Conservation (phyloP, 1,140 invertebrate species). For the Drosophila pectinifera region DNA sequence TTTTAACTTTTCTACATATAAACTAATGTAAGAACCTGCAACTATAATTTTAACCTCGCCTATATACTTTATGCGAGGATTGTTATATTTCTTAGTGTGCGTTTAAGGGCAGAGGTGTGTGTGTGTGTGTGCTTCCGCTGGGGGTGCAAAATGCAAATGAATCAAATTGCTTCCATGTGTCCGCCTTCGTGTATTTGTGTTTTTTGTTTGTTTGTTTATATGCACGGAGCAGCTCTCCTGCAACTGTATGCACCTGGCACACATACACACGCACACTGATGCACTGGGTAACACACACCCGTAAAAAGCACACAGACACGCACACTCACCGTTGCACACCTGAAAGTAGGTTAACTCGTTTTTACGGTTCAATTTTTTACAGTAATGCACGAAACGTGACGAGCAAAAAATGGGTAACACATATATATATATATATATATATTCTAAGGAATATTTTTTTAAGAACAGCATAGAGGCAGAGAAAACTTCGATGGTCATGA, state of each 20-base stretch:
- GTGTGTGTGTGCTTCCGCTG: conserved; percentile 30
- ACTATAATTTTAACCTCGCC: conserved; percentile 4
- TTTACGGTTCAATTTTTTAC: conserved; percentile 47
- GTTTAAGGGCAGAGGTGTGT: conserved; percentile 5
- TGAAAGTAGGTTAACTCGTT: conserved; percentile 67
- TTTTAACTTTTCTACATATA: too few species aligned
- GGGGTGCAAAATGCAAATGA: conserved; percentile 60
- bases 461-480: background rate
- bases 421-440: too few species aligned
- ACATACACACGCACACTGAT: conserved; percentile 15
- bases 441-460: background rate
- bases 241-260: conserved; percentile 23
- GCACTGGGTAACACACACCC: conserved; percentile 8
- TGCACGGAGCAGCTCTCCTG: conserved; percentile 34
- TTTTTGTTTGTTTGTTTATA: conserved; percentile 41
- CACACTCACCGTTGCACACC: conserved; percentile 12
- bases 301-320: conserved; percentile 7
- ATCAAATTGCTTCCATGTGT: conserved; percentile 54
- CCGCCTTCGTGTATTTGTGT: conserved; percentile 33
- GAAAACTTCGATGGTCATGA: background rate
- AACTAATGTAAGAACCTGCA: too few species aligned
- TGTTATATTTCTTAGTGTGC: conserved; percentile 40
- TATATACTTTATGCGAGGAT: conserved; percentile 15
- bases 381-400: conserved; percentile 36
- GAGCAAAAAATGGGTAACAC: conserved; percentile 2